Conservation (phyloP, 2,797 vertebrate species). For the Gymnopithys bicolor region DNA sequence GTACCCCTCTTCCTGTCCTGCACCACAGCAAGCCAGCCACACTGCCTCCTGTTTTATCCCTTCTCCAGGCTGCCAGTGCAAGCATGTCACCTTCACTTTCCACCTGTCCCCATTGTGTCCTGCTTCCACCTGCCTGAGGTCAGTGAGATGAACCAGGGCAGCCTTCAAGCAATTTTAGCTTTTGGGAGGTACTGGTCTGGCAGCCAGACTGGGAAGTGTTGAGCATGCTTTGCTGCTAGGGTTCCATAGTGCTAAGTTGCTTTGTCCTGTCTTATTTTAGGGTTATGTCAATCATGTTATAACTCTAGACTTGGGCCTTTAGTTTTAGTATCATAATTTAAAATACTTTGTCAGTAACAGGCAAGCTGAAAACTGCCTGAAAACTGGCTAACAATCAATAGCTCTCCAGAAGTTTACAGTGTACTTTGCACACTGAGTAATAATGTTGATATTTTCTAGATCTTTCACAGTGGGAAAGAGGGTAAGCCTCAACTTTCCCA, state of each 20-base stretch:
- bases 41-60: not conserved
- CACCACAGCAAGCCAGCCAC: not conserved
- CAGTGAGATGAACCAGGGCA: not conserved
- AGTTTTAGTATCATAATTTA: not conserved
- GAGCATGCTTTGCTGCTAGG: not conserved
- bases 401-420: not conserved
- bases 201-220: not conserved
- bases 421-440: not conserved
- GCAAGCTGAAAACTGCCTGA: not conserved
- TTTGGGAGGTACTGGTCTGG: not conserved
- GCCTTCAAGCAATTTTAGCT: not conserved
- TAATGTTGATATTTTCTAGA: not conserved
- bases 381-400: not conserved
- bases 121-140: not conserved
- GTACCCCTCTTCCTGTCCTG: not conserved
- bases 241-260: not conserved
- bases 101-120: not conserved
- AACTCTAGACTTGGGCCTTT: not conserved
- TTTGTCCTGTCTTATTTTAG: not conserved
- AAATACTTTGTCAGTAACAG: not conserved
- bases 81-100: not conserved
- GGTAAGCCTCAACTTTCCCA: not conserved
- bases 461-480: not conserved
- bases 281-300: not conserved
- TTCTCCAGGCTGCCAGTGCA: not conserved